A percentile compares a stretch with the other conserved stretches of the same genome.
Conservation (phyloP, 2,797 vertebrate species). For the Cyclopterus lumpus region DNA sequence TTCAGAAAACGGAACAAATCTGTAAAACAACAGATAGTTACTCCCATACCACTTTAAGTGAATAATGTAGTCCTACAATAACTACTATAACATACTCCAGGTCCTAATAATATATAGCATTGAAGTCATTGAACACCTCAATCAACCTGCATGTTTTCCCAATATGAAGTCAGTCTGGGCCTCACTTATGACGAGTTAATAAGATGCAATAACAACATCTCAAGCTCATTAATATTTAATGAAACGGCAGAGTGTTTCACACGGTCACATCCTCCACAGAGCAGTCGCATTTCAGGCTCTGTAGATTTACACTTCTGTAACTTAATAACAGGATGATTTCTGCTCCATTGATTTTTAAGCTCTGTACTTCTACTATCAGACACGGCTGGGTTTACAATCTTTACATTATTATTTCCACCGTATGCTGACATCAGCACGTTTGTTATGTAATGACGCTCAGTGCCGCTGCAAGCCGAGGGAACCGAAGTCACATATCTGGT, state of each 20-base stretch:
- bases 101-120: neutral
- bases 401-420: neutral
- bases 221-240: conserved; percentile 19
- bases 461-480: conserved; percentile 6
- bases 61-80: too few species aligned
- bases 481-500: neutral
- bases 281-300: conserved; percentile 10
- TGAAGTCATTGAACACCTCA: neutral
- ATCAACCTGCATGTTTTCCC: neutral
- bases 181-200: conserved; percentile 1
- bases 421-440: neutral
- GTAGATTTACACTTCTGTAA: conserved; percentile 2
- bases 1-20: too few species aligned
- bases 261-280: conserved; percentile 19
- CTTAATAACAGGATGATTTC: conserved; percentile 1
- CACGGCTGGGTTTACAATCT: neutral
- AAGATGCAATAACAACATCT: conserved; percentile 20
- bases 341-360: conserved; percentile 20
- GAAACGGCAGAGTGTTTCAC: conserved; percentile 3
- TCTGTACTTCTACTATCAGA: neutral
- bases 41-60: neutral
- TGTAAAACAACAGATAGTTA: neutral
- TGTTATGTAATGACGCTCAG: neutral
- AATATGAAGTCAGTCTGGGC: neutral
- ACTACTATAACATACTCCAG: too few species aligned